Conservation (phyloP, 2,888 invertebrate genomes). For the Limnephilus auricula region DNA sequence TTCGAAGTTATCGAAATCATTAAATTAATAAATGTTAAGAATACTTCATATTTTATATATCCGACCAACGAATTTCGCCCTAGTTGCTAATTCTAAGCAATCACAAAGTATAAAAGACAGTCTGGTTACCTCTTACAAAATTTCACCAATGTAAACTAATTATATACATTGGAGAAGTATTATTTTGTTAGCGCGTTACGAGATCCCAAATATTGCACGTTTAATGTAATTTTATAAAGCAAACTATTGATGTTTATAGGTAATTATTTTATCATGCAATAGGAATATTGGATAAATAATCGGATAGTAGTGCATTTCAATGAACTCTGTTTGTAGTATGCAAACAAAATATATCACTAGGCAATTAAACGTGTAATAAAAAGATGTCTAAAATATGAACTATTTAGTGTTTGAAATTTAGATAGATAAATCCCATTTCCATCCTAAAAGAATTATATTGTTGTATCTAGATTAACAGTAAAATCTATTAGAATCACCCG, state of each 20-base stretch:
- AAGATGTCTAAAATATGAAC: constrained; percentile 50
- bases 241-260: neutral
- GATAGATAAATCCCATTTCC: constrained; percentile 51
- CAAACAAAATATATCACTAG: constrained; percentile 55
- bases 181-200: neutral
- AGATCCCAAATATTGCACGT: constrained; percentile 20
- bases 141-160: neutral
- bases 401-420: constrained; percentile 51
- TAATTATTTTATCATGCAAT: neutral
- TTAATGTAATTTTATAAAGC: constrained; percentile 31
- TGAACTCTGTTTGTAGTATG: constrained; percentile 17
- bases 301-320: constrained; percentile 24
- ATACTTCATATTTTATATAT: neutral
- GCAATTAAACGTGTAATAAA: constrained; percentile 38
- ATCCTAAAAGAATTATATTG: constrained; percentile 48
- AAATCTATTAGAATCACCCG: constrained; percentile 44
- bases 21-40: neutral
- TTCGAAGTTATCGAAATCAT: neutral
- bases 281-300: neutral
- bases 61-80: neutral
- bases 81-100: neutral
- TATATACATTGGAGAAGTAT: neutral
- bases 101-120: neutral
- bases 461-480: constrained; percentile 27
- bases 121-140: neutral